Evolutionary conservation across 2,797 vertebrate species (phyloP), one percentile per base, ranked within the genome.

Genomic region (Cyclura pinguis): DNA sequence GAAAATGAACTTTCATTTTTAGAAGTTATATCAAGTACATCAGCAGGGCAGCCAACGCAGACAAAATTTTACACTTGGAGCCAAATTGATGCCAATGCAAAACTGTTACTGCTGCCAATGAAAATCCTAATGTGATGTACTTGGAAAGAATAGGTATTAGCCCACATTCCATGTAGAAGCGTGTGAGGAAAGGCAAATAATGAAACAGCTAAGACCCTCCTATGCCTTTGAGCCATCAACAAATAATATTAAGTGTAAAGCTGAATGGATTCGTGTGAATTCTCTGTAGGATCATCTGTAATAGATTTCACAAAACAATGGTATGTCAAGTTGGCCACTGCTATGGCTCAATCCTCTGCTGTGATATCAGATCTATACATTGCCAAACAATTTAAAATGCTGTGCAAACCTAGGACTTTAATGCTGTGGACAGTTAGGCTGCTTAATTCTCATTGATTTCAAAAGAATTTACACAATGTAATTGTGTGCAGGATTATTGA

Each of bases 1-100:
- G 94, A 96, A 97, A 97, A 97, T 97, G 96, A 97, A 97, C 95
- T 96, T 97, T 96, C 95, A 95, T 96, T 96, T 97, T 95, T 95
- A 96, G 93, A 96, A 93, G 95, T 97, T 96, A 96, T 96, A 96
- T 97, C 95, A 94, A 93, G 80, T 89, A 95, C 88, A 96, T 96
- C 96, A 95, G 95, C 96, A 95, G 95, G 84, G 96, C 93, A 83
- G 96, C 91, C 95, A 96, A 89, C 83, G 80, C 91, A 90, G 94
- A 96, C 94, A 93, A 95, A 95, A 94, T 52, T 91, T 92, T 96
- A 82, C 92, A 88, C 82, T 87, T 42, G 86, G 74, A 96, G 94
- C 93, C 96, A 97, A 96, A 95, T 92, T 93, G 95, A 96, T 96
- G 80, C 93, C 95, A 94, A 96, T 95, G 90, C 91, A 96, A 94